Conservation (phyloP, 1,140 invertebrate genomes). For the Scaptomyza montana region DNA sequence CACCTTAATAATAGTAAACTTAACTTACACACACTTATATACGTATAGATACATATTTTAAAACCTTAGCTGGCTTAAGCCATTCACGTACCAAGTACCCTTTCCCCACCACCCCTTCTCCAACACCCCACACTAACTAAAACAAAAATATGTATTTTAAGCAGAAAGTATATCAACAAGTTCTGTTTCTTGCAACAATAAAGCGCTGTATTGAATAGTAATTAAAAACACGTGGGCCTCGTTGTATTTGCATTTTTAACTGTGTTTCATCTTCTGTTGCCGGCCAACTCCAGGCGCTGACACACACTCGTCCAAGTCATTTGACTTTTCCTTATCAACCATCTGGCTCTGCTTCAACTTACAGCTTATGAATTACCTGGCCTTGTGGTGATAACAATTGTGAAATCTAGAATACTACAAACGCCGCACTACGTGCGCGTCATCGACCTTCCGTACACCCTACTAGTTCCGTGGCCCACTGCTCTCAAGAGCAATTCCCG, state of each 20-base stretch:
- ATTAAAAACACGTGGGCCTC: constrained; percentile 41
- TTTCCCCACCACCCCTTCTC: neutral
- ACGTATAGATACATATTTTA: constrained; percentile 30
- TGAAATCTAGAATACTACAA: neutral
- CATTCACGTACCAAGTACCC: constrained; percentile 27
- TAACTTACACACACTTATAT: constrained; percentile 3
- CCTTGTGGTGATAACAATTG: constrained; percentile 31
- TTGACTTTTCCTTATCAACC: constrained; percentile 31
- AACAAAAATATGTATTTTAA: constrained; percentile 38
- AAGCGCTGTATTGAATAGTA: constrained; percentile 61
- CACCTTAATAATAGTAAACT: too few relatives aligned
- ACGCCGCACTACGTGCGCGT: constrained; percentile 3
- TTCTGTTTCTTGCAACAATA: constrained; percentile 55
- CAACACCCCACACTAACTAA: neutral
- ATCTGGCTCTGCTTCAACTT: neutral
- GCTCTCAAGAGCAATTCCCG: constrained; percentile 25
- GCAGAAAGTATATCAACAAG: constrained; percentile 51
- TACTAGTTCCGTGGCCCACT: constrained; percentile 24
- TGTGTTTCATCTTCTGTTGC: constrained; percentile 5
- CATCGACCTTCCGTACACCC: neutral
- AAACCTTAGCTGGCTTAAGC: constrained; percentile 9
- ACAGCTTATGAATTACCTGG: constrained; percentile 23
- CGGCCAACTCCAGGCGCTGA: neutral
- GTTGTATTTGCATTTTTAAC: neutral
- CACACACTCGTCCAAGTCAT: neutral